Evolutionary conservation across 2,797 vertebrate genomes (phyloP), one percentile per base, ranked within the genome.

Genomic region (Pseudochirops corinnae): DNA sequence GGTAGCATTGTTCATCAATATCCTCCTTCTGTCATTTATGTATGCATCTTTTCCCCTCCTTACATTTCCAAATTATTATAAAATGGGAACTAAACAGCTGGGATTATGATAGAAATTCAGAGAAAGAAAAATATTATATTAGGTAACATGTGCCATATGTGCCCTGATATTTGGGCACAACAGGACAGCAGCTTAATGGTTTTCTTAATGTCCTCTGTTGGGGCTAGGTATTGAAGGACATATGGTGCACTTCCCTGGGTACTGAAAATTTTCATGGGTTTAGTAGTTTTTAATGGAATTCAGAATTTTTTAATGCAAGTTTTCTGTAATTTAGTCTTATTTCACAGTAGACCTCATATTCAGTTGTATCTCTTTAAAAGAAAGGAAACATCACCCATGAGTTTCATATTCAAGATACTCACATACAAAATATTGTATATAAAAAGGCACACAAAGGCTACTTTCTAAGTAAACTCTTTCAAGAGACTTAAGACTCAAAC

Each of bases 41-140:
- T 53, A 52, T 67, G 18, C 1, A 1, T 55, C 6, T 87, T 46
- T 39, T 16, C 90, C 33, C 94, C 94, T 33, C n/a, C 13, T 91
- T 93, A 39, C 1, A 91, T 60, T 93, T 94, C 10, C 91, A 82
- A 10, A 2, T 4, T 55, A 92, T 39, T 74, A 39, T 21, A 57
- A 95, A 91, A 74, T 24, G 93, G 53, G 9, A 96, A 93, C 33
- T 62, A 50, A 91, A 62, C 52, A 57, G 26, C 56, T 95, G 55
- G 18, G 31, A 92, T 97, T 94, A 90, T 93, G 94, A 91, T 57
- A 96, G 56, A 96, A 98, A 94, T 3, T 29, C 95, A 90, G 26
- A 55, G 82, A 97, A 97, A 93, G 33, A 21, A 92, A 82, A 91
- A 95, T 92, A 91, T 90, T 91, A 39, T 60, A 96, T 18, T 93